A percentile compares a stretch with the other conserved stretches of the same genome.
phyloP scores from a whole-genome alignment of 2,113 vertebrate species.

The Melozone crissalis region DNA sequence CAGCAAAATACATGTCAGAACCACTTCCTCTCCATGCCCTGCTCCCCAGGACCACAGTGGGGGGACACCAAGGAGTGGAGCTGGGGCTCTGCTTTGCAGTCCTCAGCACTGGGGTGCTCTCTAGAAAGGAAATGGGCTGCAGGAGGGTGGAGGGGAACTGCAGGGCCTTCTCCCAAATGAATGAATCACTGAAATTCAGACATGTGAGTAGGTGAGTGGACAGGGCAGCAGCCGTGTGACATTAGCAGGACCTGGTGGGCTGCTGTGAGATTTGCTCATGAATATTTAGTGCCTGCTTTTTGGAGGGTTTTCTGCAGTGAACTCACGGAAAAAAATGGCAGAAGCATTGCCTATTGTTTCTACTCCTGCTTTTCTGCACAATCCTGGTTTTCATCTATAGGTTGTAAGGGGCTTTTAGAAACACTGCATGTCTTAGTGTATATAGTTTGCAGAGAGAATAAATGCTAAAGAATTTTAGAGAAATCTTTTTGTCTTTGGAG shows the following conservation, averaged over 20 bases:
- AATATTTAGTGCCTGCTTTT: not conserved
- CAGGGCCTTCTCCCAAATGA: not conserved
- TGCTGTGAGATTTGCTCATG: not conserved
- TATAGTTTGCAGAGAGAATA: not conserved
- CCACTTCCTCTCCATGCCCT: not conserved
- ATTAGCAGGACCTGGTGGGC: not conserved
- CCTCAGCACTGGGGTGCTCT: not conserved
- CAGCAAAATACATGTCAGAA: constrained; percentile 39
- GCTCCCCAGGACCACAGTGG: not conserved
- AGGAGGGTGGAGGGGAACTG: too few relatives aligned
- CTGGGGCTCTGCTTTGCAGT: not conserved
- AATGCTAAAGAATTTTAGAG: not conserved
- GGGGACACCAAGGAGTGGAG: not conserved
- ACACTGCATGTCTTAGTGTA: not conserved
- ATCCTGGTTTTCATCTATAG: not conserved
- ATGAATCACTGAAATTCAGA: not conserved
- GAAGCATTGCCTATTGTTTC: not conserved
- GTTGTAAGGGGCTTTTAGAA: not conserved
- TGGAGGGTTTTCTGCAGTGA: not conserved
- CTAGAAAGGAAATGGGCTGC: not conserved
- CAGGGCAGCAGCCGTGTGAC: not conserved
- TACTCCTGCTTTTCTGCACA: not conserved
- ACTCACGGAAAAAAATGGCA: not conserved
- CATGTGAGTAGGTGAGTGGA: not conserved
- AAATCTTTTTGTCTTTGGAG: not conserved